These are phyloP conservation scores for Caenorhabditis latens DNA, from an alignment of 1,140 invertebrate genomes.

Conservation along the genomic window DNA sequence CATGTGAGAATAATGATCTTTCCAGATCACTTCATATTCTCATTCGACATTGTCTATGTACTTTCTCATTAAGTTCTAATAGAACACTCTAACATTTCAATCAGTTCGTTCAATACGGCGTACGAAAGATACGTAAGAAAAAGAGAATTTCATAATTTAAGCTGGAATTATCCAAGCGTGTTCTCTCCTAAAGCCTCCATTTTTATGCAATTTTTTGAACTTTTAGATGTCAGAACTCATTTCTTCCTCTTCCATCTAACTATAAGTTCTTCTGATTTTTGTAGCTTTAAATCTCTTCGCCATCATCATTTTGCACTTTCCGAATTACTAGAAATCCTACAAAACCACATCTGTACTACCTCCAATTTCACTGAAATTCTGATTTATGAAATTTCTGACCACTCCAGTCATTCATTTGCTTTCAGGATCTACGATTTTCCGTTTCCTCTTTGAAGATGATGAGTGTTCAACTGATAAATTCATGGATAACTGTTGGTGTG, in stretches of 20 bases:
- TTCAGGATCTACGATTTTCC: not conserved
- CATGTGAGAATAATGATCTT: not conserved
- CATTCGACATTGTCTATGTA: not conserved
- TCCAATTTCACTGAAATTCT: not conserved
- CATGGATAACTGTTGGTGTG: conserved; percentile 1
- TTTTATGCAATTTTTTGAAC: no score
- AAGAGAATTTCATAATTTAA: not conserved
- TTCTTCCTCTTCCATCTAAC: no score
- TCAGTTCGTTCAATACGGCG: no score
- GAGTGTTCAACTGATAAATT: not conserved
- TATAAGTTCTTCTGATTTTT: not conserved
- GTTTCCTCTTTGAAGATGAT: not conserved
- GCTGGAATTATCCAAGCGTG: no score
- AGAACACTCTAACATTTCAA: no score
- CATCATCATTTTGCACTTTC: not conserved
- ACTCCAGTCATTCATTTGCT: not conserved
- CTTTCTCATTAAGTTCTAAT: no score
- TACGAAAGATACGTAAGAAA: no score
- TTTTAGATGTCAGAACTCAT: no score
- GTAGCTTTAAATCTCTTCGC: not conserved
- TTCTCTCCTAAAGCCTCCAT: no score
- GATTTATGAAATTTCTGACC: not conserved
- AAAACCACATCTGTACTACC: not conserved
- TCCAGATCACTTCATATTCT: not conserved
- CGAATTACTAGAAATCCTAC: not conserved